Conservation (phyloP, 2,113 vertebrate genomes). For the Sinocyclocheilus anophthalmus region DNA sequence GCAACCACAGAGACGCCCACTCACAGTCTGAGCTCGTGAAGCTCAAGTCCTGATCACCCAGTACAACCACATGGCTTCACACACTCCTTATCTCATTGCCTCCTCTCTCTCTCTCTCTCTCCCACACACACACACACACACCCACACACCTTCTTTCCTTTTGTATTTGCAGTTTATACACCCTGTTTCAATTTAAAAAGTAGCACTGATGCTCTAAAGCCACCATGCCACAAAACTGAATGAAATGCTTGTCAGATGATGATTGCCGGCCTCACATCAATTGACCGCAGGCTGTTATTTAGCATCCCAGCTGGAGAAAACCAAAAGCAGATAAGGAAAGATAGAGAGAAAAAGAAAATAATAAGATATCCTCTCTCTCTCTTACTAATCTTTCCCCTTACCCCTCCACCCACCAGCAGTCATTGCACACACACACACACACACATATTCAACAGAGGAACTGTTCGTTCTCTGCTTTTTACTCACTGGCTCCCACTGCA, state of each 20-base stretch:
- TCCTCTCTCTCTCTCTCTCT: neutral
- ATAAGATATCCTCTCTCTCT: neutral
- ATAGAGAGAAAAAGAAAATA: slow-evolving; percentile 55
- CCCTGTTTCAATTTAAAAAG: neutral
- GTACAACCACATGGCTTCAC: slow-evolving; percentile 48
- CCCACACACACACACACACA: slow-evolving; percentile 19
- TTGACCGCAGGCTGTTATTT: slow-evolving; percentile 12
- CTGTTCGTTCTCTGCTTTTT: slow-evolving; percentile 57
- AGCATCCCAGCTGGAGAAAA: neutral
- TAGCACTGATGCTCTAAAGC: neutral
- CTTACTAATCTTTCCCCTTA: slow-evolving; percentile 1
- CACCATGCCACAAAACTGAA: neutral
- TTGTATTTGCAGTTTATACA: slow-evolving; percentile 27
- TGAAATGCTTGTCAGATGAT: slow-evolving; percentile 11
- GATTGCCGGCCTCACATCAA: slow-evolving; percentile 18
- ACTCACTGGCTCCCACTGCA: slow-evolving; percentile 36
- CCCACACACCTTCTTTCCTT: slow-evolving; percentile 9
- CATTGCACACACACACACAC: neutral
- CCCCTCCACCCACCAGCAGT: slow-evolving; percentile 29
- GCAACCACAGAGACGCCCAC: slow-evolving; percentile 65
- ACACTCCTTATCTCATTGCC: slow-evolving; percentile 46
- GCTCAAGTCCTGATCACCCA: slow-evolving; percentile 50
- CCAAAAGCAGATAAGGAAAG: slow-evolving; percentile 55
- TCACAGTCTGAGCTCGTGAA: slow-evolving; percentile 57
- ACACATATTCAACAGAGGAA: slow-evolving; percentile 52